These are phyloP conservation scores for Geotrypetes seraphini DNA, from an alignment of 2,797 vertebrate species.

Conservation along the genomic window DNA sequence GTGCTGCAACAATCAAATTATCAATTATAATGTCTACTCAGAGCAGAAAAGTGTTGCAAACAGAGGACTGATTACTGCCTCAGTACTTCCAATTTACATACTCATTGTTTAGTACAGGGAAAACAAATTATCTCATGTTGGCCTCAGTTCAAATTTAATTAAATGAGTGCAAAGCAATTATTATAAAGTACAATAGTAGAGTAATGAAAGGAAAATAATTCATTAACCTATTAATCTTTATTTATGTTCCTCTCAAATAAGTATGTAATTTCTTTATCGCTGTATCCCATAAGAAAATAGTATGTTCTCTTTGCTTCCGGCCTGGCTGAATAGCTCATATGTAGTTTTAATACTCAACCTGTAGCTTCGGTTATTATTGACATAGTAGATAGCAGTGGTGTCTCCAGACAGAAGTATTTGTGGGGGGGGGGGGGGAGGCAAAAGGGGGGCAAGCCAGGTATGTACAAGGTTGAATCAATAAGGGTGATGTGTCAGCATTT, in stretches of 20 bases:
- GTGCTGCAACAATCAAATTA: constrained; percentile 74
- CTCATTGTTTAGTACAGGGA: constrained; percentile 89
- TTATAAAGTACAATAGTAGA: constrained; percentile 83
- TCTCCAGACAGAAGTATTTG: no score
- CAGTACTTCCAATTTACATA: constrained; percentile 83
- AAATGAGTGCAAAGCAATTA: constrained; percentile 88
- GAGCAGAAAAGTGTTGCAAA: constrained; percentile 70
- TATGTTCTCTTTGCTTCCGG: constrained; percentile 36
- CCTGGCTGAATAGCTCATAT: constrained; percentile 35
- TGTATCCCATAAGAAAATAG: constrained; percentile 55
- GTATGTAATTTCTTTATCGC: constrained; percentile 74
- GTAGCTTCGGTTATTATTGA: constrained; percentile 32
- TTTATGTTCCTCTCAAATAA: constrained; percentile 78
- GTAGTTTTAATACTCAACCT: constrained; percentile 30
- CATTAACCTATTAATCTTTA: constrained; percentile 95
- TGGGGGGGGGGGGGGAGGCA: no score
- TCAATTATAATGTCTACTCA: constrained; percentile 76
- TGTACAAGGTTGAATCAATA: no score
- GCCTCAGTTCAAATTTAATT: constrained; percentile 94
- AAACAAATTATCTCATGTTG: constrained; percentile 96
- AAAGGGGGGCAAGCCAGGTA: no score
- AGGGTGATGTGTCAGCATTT: no score
- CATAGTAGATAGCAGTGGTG: constrained; percentile 30
- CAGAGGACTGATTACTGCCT: constrained; percentile 78
- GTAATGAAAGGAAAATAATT: constrained; percentile 96